A percentile compares a stretch with the other conserved stretches of the same genome.
These are phyloP conservation scores for Spondyliosoma cantharus DNA, from an alignment of 2,797 vertebrate species.

Conservation along the genomic window DNA sequence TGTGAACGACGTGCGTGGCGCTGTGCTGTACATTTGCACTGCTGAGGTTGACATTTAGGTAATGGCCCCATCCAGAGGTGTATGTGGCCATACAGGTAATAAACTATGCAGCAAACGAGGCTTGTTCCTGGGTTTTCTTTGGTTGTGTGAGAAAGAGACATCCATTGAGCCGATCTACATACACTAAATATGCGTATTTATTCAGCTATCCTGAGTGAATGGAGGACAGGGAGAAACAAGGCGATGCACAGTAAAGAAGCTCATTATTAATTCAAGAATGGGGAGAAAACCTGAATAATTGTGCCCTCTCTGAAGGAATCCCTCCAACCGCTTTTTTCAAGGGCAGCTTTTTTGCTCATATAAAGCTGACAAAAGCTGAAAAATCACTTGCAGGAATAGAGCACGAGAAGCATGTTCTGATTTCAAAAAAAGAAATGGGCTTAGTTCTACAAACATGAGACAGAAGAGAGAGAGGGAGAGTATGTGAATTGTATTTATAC, in stretches of 20 bases:
- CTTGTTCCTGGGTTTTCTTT: slow-evolving; percentile 43
- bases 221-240: slow-evolving; percentile 40
- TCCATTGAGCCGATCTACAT: slow-evolving; percentile 52
- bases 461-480: not conserved
- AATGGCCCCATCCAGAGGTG: slow-evolving; percentile 39
- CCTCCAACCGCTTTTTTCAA: slow-evolving; percentile 43
- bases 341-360: slow-evolving; percentile 39
- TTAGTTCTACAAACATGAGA: slow-evolving; percentile 11
- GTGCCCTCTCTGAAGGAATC: slow-evolving; percentile 37
- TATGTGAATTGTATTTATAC: slow-evolving; percentile 10
- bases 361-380: slow-evolving; percentile 54
- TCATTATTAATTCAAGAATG: slow-evolving; percentile 62
- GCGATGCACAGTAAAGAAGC: slow-evolving; percentile 33
- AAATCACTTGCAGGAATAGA: slow-evolving; percentile 50
- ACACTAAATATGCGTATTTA: slow-evolving; percentile 55
- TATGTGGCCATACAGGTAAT: slow-evolving; percentile 40
- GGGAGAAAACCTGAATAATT: slow-evolving; percentile 60
- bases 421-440: slow-evolving; percentile 24
- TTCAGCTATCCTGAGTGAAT: slow-evolving; percentile 41
- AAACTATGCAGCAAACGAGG: slow-evolving; percentile 55
- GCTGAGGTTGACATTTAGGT: slow-evolving; percentile 56
- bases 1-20: slow-evolving; percentile 4
- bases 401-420: slow-evolving; percentile 39
- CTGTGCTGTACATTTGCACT: not conserved
- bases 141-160: slow-evolving; percentile 34